phyloP scores from a whole-genome alignment of 2,797 vertebrate species.

The Psittacula derbiana region DNA sequence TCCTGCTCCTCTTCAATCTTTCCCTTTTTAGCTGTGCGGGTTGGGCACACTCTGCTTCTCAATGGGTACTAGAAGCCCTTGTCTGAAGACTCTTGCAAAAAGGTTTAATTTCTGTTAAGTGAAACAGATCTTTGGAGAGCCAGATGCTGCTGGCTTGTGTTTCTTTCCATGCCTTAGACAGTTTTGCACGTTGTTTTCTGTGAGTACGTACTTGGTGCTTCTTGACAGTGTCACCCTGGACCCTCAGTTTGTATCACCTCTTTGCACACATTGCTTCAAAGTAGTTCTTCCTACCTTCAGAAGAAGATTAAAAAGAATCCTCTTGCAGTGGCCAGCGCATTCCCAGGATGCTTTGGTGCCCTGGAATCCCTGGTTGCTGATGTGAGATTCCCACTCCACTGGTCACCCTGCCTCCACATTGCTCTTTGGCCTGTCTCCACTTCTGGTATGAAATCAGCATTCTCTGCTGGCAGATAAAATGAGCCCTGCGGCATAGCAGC shows the following conservation, averaged over 20 bases:
- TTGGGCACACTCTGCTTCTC: neutral
- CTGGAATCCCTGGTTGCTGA: neutral
- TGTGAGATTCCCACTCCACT: neutral
- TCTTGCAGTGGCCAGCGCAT: neutral
- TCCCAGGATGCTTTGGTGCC: neutral
- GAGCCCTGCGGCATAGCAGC: neutral
- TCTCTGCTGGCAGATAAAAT: neutral
- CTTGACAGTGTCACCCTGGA: neutral
- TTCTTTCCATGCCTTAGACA: neutral
- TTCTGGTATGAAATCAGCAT: neutral
- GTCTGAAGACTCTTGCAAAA: neutral
- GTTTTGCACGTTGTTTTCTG: accelerated
- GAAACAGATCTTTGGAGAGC: neutral
- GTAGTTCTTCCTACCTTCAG: neutral
- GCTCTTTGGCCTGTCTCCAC: neutral
- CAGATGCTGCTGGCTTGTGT: neutral
- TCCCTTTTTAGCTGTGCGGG: neutral
- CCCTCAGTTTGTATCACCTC: neutral
- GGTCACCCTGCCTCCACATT: neutral
- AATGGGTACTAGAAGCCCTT: neutral
- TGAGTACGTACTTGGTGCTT: neutral
- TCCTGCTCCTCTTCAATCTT: neutral
- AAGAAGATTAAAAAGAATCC: neutral
- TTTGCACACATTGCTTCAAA: neutral
- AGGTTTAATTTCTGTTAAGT: neutral